Evolutionary conservation across 2,888 invertebrate genomes (phyloP), one percentile per base, ranked within the genome.

Genomic region (Ligdia adustata): DNA sequence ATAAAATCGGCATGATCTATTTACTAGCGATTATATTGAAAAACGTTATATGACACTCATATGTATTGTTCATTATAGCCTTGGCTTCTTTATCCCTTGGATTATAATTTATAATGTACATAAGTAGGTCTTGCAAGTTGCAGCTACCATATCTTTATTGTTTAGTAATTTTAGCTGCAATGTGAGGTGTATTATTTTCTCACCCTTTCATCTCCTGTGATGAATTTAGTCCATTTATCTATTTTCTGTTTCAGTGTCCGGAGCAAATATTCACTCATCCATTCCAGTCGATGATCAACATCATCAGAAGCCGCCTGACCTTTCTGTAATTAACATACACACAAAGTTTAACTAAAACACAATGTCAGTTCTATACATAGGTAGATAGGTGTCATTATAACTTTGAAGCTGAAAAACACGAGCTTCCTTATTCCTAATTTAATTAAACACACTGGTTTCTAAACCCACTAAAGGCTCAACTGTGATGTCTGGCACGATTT

Each of bases 191-290:
- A 24, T 13, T 6, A 18, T 2, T 9, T 22, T 16, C 72, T 78
- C 82, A 94, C 95, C 88, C 92, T 92, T 64, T 92, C 93, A 52
- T 96, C 95, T 32, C 94, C 93, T 37, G 90, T 87, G 57, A 96
- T 93, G 93, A 98, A 95, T 84, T 96, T 97, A 34, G 89, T 76
- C 97, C 97, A 98, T 91, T 95, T 96, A 55, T 98, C 98, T 44
- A 93, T 83, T 83, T 97, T 98, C 53, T 97, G 85, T 72, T 95
- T 95, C 62, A 97, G 92, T 4, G 95, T 91, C 72, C 93, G 94
- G 13, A 93, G 79, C 24, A 96, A 81, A 73, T 94, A 97, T 69
- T 94, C 93, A 40, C 94, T 92, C 42, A 98, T 91, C 77, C 95
- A 97, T 60, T 96, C 95, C 49, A 97, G 83, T 13, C 97, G 92